Evolutionary conservation across 2,797 vertebrate genomes (phyloP).

Genomic region (Pantherophis vulpinus): DNA sequence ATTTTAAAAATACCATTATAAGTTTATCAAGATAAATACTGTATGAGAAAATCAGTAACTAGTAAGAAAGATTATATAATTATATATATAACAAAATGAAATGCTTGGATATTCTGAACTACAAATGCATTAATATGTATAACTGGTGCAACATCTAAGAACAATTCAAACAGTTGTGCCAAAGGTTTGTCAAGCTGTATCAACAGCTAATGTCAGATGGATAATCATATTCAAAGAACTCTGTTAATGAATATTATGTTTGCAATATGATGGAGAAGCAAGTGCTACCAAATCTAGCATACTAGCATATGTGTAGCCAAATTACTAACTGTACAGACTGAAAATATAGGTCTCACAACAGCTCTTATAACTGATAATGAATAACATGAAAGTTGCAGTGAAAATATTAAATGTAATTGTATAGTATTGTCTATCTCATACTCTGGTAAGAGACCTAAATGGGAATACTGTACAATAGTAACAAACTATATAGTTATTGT

Average conservation of each 20-base stretch:
- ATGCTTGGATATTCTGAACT: background rate
- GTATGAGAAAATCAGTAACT: background rate
- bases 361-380: background rate
- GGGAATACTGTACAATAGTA: background rate
- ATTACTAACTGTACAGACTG: background rate
- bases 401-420: background rate
- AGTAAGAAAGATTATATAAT: background rate
- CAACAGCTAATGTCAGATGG: background rate
- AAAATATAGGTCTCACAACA: background rate
- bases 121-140: background rate
- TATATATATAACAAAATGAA: background rate
- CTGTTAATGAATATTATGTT: background rate
- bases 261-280: background rate
- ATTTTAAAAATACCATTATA: background rate
- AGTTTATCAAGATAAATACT: background rate
- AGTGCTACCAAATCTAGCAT: background rate
- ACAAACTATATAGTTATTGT: background rate
- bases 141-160: background rate
- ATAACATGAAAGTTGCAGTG: background rate
- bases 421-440: background rate
- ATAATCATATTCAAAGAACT: background rate
- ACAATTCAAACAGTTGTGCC: background rate
- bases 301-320: background rate
- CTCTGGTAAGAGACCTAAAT: background rate
- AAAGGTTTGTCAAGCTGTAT: background rate